These are phyloP conservation scores for Oncorhynchus nerka DNA, from an alignment of 2,113 vertebrate genomes.

Conservation along the genomic window DNA sequence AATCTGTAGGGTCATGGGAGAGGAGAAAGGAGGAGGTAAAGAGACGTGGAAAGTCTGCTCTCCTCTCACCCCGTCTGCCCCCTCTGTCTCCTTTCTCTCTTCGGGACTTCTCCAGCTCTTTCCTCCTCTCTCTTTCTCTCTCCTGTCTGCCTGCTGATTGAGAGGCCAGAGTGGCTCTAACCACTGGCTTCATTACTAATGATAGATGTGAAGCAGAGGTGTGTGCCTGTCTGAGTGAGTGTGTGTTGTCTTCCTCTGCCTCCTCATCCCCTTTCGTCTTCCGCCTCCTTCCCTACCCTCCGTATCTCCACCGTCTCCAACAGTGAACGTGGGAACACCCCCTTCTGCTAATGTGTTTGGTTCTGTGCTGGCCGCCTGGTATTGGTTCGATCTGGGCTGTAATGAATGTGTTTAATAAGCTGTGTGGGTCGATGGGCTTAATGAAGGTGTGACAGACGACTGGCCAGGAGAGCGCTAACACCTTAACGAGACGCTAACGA, in stretches of 20 bases:
- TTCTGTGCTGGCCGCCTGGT: constrained; percentile 41
- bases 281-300: not conserved
- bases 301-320: constrained; percentile 9
- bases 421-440: constrained; percentile 71
- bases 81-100: not conserved
- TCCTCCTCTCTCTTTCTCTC: no score
- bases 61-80: not conserved
- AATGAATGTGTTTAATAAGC: constrained; percentile 80
- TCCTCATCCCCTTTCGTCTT: not conserved
- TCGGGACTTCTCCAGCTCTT: not conserved
- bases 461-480: constrained; percentile 47
- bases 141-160: constrained; percentile 30
- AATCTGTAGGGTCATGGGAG: no score
- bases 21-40: no score
- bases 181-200: constrained; percentile 63
- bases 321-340: not conserved
- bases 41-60: no score
- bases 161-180: constrained; percentile 47
- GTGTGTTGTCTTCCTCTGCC: not conserved
- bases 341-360: constrained; percentile 43
- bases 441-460: constrained; percentile 73
- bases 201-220: constrained; percentile 58
- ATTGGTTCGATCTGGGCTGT: constrained; percentile 63
- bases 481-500: constrained; percentile 64
- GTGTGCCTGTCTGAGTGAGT: constrained; percentile 8